A percentile compares a stretch with the other conserved stretches of the same genome.
These are phyloP conservation scores for Hippocampus guttulatus DNA, from an alignment of 2,113 vertebrate genomes.

Conservation along the genomic window DNA sequence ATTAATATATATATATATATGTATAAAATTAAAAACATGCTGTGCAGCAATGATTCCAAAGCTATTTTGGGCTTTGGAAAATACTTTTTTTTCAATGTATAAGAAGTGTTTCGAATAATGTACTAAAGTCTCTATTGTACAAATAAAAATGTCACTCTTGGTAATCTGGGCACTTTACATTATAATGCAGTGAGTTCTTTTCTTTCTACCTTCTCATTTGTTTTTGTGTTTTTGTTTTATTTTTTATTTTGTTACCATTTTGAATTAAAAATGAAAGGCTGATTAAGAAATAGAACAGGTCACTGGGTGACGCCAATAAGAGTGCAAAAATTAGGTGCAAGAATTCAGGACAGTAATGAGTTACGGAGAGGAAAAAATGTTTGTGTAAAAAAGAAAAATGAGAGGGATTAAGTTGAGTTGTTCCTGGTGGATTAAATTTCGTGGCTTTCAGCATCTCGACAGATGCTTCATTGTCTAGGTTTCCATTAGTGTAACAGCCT, in stretches of 20 bases:
- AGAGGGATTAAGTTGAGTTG: conserved; percentile 9
- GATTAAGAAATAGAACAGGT: background rate
- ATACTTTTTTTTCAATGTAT: conserved; percentile 99
- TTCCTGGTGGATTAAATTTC: conserved; percentile 32
- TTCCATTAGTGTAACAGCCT: conserved; percentile 46
- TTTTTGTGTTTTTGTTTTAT: background rate
- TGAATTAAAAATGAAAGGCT: background rate
- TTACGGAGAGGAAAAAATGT: background rate
- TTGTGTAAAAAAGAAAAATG: background rate
- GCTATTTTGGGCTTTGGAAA: conserved; percentile 98
- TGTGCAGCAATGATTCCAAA: conserved; percentile 87
- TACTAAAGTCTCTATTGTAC: conserved; percentile 96
- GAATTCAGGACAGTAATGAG: background rate
- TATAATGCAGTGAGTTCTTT: conserved; percentile 23
- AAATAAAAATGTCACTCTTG: conserved; percentile 99
- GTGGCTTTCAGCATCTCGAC: conserved; percentile 25
- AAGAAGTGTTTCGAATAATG: conserved; percentile 99
- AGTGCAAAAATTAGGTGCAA: background rate
- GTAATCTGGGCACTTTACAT: conserved; percentile 62
- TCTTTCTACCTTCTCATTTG: background rate
- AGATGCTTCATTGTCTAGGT: conserved; percentile 50
- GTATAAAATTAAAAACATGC: conserved; percentile 85
- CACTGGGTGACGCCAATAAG: background rate
- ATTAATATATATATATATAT: conserved; percentile 57
- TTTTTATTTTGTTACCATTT: background rate